A percentile compares a stretch with the other conserved stretches of the same genome.
These are phyloP conservation scores for Sphenopsis melanotis DNA, from an alignment of 2,797 vertebrate species.

Conservation along the genomic window DNA sequence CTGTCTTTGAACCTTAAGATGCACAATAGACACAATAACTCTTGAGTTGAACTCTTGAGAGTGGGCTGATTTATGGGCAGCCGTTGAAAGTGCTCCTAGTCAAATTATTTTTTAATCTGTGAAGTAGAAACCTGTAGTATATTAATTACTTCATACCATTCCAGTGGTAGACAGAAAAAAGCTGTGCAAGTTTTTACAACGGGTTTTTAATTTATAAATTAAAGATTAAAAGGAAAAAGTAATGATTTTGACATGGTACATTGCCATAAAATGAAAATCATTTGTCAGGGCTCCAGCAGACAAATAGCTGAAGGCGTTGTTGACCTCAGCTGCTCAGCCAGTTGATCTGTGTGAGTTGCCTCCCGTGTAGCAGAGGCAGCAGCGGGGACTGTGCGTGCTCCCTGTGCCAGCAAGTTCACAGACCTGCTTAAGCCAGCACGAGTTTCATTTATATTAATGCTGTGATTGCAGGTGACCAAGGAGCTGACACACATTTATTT, in stretches of 20 bases:
- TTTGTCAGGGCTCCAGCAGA: conserved; percentile 25
- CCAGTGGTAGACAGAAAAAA: conserved; percentile 42
- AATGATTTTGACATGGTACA: conserved; percentile 37
- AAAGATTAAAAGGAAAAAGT: conserved; percentile 67
- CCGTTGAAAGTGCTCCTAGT: conserved; percentile 54
- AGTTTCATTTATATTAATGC: background rate
- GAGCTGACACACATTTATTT: background rate
- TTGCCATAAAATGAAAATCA: conserved; percentile 17
- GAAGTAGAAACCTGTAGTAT: conserved; percentile 40
- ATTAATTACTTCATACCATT: conserved; percentile 44
- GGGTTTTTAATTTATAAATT: conserved; percentile 59
- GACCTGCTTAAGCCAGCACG: accelerated
- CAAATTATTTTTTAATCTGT: conserved; percentile 55
- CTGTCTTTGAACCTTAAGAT: conserved; percentile 68
- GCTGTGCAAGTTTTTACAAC: background rate
- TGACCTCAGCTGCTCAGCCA: background rate
- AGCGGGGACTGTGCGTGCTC: background rate
- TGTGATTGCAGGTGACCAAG: background rate
- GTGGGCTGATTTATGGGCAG: conserved; percentile 56
- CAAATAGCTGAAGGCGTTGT: background rate
- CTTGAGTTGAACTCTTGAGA: conserved; percentile 63
- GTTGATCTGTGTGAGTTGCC: background rate
- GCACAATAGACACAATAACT: conserved; percentile 55
- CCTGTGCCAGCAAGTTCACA: background rate
- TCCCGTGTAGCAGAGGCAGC: background rate